Percentiles rank a stretch among this genome's conserved stretches.
Evolutionary conservation across 2,797 vertebrate genomes (phyloP).

Genomic region (Cyprinella venusta): DNA sequence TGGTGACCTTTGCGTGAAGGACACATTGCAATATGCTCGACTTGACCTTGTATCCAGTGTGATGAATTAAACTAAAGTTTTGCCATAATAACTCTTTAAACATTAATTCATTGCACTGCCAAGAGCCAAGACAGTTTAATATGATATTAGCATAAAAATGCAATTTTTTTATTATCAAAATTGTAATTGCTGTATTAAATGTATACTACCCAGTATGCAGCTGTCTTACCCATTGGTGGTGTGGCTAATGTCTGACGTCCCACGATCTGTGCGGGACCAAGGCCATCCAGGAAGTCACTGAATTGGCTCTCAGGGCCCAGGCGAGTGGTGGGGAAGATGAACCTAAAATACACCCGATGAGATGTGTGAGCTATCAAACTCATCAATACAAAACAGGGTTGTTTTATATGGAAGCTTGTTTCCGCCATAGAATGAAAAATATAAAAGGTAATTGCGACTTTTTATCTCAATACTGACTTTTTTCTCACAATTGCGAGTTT

Average conservation of each 20-base stretch:
- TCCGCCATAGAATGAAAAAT: too few species aligned
- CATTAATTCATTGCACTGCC: not conserved
- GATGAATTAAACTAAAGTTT: not conserved
- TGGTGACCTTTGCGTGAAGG: not conserved
- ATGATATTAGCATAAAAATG: not conserved
- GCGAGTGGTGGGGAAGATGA: conserved; percentile 90
- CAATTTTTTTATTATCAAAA: not conserved
- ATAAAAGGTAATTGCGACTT: too few species aligned
- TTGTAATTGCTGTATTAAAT: not conserved
- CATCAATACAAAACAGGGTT: not conserved
- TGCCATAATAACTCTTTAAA: not conserved
- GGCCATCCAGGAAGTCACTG: conserved; percentile 95
- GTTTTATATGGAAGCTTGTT: too few species aligned
- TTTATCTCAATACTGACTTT: too few species aligned
- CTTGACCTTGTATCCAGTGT: not conserved
- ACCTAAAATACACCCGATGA: conserved; percentile 69
- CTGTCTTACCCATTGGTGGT: conserved; percentile 92
- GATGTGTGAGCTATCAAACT: not conserved
- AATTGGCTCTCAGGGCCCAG: conserved; percentile 96
- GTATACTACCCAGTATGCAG: not conserved
- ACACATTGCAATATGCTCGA: not conserved
- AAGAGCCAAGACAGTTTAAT: not conserved
- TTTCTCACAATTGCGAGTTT: too few species aligned
- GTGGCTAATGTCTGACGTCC: conserved; percentile 96
- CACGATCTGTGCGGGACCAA: conserved; percentile 96